Evolutionary conservation across 2,888 invertebrate species (phyloP).

Genomic region (Eupithecia centaureata): DNA sequence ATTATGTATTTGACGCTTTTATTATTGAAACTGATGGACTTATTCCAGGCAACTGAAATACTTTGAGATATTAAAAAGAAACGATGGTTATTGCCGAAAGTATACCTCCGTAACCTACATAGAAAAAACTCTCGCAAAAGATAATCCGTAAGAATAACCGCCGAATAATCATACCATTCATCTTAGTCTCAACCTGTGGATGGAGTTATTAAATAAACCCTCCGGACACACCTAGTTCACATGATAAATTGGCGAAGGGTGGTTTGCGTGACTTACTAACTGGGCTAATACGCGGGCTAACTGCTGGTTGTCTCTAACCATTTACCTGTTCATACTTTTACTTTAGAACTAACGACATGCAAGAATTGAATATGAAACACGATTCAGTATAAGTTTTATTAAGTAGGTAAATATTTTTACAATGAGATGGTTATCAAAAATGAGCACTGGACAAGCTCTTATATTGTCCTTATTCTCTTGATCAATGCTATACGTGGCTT

Average conservation of each 20-base stretch:
- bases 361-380: conserved; percentile 8
- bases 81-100: not conserved
- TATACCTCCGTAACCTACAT: too few relatives aligned
- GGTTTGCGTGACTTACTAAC: conserved; percentile 42
- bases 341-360: conserved; percentile 18
- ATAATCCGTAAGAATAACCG: not conserved
- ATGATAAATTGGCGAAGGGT: conserved; percentile 41
- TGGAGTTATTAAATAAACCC: conserved; percentile 36
- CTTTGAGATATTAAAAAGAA: not conserved
- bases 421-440: too few relatives aligned
- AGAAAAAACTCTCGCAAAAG: not conserved
- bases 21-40: not conserved
- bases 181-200: conserved; percentile 19
- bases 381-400: not conserved
- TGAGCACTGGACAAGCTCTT: too few relatives aligned
- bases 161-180: conserved; percentile 3
- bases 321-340: conserved; percentile 37
- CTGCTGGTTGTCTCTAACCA: conserved; percentile 38
- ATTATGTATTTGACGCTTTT: not conserved
- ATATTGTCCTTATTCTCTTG: too few relatives aligned
- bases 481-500: too few relatives aligned
- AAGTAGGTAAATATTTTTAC: not conserved
- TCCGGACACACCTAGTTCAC: conserved; percentile 39
- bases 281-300: conserved; percentile 38
- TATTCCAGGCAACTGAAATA: not conserved